phyloP scores from a whole-genome alignment of 2,113 vertebrate species.

The Gallinago jamesoni region DNA sequence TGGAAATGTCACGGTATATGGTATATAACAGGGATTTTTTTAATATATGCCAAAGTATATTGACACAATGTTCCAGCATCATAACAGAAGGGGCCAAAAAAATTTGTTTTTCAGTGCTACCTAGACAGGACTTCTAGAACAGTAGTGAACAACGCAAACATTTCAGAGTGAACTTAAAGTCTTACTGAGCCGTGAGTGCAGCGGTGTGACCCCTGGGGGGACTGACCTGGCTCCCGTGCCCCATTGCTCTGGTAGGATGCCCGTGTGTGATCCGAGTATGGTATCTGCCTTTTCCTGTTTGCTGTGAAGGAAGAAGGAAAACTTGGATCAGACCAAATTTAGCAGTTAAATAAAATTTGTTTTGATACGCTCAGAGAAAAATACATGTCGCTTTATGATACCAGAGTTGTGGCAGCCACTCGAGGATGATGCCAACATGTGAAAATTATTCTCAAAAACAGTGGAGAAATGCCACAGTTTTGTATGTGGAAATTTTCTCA shows the following conservation, averaged over 20 bases:
- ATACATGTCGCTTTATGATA: conserved; percentile 33
- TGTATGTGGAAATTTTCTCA: conserved; percentile 58
- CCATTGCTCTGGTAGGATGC: neutral
- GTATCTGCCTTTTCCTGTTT: conserved; percentile 31
- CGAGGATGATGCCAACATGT: conserved; percentile 29
- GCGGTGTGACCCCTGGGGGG: neutral
- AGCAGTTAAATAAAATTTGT: conserved; percentile 63
- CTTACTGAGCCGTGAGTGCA: neutral
- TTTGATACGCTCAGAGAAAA: conserved; percentile 68
- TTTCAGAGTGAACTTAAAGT: neutral
- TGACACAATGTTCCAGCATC: conserved; percentile 38
- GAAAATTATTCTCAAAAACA: conserved; percentile 53
- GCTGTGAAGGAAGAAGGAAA: conserved; percentile 48
- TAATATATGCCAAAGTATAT: conserved; percentile 69
- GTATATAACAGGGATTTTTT: conserved; percentile 66
- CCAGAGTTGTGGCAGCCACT: conserved; percentile 17
- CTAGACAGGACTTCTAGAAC: conserved; percentile 30
- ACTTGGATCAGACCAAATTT: conserved; percentile 67
- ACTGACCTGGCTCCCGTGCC: neutral
- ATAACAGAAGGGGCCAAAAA: conserved; percentile 60
- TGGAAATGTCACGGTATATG: conserved; percentile 60
- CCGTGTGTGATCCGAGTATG: neutral
- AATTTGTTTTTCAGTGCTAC: conserved; percentile 31
- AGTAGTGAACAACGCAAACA: conserved; percentile 23
- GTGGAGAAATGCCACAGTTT: conserved; percentile 24